These are phyloP conservation scores for Hippocampus guttulatus DNA, from an alignment of 2,113 vertebrate species.

Conservation along the genomic window DNA sequence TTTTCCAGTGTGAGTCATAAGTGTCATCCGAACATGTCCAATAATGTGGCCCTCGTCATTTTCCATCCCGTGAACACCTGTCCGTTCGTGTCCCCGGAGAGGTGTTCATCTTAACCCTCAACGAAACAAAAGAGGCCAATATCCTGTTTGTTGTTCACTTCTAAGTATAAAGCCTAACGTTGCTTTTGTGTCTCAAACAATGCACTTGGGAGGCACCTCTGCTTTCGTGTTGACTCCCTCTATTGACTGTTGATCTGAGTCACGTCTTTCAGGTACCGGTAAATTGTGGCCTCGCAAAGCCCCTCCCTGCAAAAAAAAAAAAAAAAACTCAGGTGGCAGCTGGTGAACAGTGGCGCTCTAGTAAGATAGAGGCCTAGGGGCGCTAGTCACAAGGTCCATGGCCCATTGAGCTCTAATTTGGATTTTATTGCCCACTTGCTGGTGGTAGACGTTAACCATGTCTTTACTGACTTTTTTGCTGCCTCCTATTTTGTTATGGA, in stretches of 20 bases:
- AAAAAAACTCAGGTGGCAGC: slow-evolving; percentile 5
- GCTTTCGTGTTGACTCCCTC: slow-evolving; percentile 26
- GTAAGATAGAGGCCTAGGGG: slow-evolving; percentile 18
- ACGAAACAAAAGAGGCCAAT: slow-evolving; percentile 44
- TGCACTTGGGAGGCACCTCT: slow-evolving; percentile 23
- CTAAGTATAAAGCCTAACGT: slow-evolving; percentile 53
- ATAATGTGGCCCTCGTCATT: slow-evolving; percentile 18
- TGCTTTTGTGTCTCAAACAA: slow-evolving; percentile 55
- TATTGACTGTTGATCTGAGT: slow-evolving; percentile 40
- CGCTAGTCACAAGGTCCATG: slow-evolving; percentile 31
- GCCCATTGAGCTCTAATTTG: slow-evolving; percentile 31
- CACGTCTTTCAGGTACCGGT: slow-evolving; percentile 30
- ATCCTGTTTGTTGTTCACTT: slow-evolving; percentile 61
- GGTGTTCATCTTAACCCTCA: slow-evolving; percentile 12
- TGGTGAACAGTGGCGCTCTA: slow-evolving; percentile 24
- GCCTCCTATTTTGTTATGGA: neutral
- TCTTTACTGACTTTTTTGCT: neutral
- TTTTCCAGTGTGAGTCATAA: slow-evolving; percentile 42
- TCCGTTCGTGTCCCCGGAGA: slow-evolving; percentile 10
- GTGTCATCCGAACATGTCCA: slow-evolving; percentile 14
- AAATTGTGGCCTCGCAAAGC: neutral
- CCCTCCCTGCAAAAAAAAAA: neutral
- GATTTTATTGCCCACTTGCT: slow-evolving; percentile 16
- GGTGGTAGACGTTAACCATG: slow-evolving; percentile 21
- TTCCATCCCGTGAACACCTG: slow-evolving; percentile 39